Evolutionary conservation across 2,113 vertebrate genomes (phyloP).

Genomic region (Nyctibius bracteatus): DNA sequence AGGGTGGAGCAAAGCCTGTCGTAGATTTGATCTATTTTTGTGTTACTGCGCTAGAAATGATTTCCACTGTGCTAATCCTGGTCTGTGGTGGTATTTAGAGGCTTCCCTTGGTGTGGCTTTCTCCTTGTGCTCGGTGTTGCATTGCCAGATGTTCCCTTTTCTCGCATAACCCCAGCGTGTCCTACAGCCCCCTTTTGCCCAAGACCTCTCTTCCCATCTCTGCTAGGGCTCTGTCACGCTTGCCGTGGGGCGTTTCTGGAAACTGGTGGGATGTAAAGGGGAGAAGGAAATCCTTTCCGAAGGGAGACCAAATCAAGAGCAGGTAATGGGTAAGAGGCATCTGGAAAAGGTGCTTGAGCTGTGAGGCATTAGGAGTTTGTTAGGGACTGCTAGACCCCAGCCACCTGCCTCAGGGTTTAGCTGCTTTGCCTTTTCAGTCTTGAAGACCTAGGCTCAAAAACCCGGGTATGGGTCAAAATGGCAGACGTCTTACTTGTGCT

Average conservation of each 20-base stretch:
- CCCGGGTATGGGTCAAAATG: background rate
- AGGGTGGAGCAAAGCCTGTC: background rate
- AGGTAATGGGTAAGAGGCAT: background rate
- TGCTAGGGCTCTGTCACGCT: fast-evolving
- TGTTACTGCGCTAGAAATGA: background rate
- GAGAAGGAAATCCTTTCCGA: background rate
- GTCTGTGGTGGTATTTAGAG: background rate
- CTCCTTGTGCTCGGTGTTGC: fast-evolving
- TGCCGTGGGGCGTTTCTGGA: background rate
- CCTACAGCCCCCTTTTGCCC: background rate
- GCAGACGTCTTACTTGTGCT: background rate
- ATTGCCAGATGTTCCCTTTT: background rate
- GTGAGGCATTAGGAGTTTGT: background rate
- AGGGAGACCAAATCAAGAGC: background rate
- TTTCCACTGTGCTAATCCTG: background rate
- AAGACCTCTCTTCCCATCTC: background rate
- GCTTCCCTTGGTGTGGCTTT: background rate
- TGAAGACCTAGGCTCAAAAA: background rate
- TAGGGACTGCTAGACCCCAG: background rate
- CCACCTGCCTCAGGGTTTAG: background rate
- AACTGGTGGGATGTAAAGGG: background rate
- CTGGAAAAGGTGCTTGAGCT: background rate
- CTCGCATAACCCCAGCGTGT: fast-evolving
- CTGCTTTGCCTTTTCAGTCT: background rate
- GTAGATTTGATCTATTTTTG: background rate